phyloP scores from a whole-genome alignment of 2,113 vertebrate genomes.

The Bubo scandiacus region DNA sequence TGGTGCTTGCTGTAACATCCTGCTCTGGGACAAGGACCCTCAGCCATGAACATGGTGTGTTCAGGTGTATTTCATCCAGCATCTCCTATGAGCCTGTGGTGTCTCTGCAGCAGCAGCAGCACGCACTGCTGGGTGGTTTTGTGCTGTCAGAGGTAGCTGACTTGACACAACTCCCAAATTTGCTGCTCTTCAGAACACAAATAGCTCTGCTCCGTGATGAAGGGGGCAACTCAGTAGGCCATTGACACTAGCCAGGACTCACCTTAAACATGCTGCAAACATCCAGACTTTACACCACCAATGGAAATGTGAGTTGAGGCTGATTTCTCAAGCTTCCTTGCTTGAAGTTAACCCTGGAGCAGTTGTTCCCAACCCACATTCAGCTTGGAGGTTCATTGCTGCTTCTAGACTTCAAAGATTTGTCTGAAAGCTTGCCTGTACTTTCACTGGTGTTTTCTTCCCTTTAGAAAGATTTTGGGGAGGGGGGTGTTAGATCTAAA shows the following conservation, averaged over 20 bases:
- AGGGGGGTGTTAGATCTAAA: background rate
- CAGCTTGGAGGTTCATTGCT: background rate
- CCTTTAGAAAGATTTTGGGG: background rate
- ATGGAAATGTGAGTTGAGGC: background rate
- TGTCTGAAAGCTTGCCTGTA: background rate
- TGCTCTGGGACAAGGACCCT: background rate
- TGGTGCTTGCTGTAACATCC: background rate
- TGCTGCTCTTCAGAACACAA: background rate
- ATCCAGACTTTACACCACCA: background rate
- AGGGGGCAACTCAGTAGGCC: background rate
- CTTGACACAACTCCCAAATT: background rate
- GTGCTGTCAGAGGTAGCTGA: background rate
- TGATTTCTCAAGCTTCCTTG: background rate
- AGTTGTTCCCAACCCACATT: background rate
- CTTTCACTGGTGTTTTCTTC: background rate
- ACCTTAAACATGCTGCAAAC: background rate
- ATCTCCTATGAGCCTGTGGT: background rate
- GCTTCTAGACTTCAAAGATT: background rate
- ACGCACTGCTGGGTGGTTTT: background rate
- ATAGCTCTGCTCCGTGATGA: background rate
- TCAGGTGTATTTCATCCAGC: background rate
- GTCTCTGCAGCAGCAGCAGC: background rate
- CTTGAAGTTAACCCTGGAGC: background rate
- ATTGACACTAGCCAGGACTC: accelerated
- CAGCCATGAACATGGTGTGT: background rate